A percentile compares a stretch with the other conserved stretches of the same genome.
These are phyloP conservation scores for Monopterus albus DNA, from an alignment of 2,113 vertebrate species.

Conservation along the genomic window DNA sequence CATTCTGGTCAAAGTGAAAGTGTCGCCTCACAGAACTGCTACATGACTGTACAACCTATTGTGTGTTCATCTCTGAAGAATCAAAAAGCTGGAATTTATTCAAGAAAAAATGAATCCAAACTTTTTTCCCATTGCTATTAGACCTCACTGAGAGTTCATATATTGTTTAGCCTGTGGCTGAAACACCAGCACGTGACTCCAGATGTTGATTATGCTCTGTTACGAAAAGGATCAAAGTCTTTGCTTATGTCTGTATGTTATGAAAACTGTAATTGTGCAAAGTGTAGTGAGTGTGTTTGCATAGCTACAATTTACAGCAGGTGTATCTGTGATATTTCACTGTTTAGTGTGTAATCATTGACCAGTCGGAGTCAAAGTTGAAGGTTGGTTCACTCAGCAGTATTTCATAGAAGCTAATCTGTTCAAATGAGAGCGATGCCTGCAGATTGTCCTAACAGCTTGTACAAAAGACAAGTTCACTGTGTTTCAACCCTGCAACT, in stretches of 20 bases:
- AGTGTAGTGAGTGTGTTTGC: constrained; percentile 5
- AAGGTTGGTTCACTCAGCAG: neutral
- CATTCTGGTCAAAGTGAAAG: too few species aligned
- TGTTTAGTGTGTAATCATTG: constrained; percentile 52
- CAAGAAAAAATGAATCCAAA: neutral
- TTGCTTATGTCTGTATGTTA: neutral
- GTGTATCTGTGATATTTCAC: neutral
- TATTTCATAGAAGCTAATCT: neutral
- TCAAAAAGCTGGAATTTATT: too few species aligned
- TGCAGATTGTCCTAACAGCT: neutral
- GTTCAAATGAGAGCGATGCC: neutral
- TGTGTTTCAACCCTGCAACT: too few species aligned
- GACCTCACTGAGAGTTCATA: neutral
- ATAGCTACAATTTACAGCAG: neutral
- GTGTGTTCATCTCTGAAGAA: too few species aligned
- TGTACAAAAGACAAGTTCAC: too few species aligned
- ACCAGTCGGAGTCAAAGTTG: constrained; percentile 34
- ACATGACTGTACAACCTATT: too few species aligned
- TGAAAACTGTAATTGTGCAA: constrained; percentile 14
- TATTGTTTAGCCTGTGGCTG: neutral
- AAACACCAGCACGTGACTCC: neutral
- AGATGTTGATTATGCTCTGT: neutral
- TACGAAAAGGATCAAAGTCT: neutral
- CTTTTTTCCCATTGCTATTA: neutral
- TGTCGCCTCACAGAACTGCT: too few species aligned